These are phyloP conservation scores for Lamproptera curius DNA, from an alignment of 2,888 invertebrate species.

Conservation along the genomic window DNA sequence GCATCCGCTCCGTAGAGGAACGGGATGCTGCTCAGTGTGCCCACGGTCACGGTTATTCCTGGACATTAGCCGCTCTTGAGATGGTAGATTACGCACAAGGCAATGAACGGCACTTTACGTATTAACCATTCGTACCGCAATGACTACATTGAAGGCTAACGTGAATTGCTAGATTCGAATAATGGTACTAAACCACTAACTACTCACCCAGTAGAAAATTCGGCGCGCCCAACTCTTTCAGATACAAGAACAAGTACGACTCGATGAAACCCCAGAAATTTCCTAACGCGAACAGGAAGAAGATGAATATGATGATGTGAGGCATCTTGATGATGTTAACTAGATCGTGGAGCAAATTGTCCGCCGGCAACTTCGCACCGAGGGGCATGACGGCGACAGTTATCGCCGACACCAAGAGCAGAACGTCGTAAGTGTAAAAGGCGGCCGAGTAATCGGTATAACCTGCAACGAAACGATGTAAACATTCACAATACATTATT, in stretches of 20 bases:
- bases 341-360: constrained; percentile 86
- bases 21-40: constrained; percentile 89
- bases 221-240: constrained; percentile 90
- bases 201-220: constrained; percentile 86
- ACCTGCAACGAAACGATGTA: constrained; percentile 73
- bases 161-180: too few relatives aligned
- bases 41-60: constrained; percentile 91
- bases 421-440: constrained; percentile 88
- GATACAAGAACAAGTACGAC: constrained; percentile 90
- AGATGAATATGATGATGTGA: constrained; percentile 87
- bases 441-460: constrained; percentile 92
- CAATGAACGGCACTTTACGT: constrained; percentile 21
- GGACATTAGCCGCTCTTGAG: constrained; percentile 35
- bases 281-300: constrained; percentile 89
- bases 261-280: constrained; percentile 95
- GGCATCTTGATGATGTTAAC: constrained; percentile 87
- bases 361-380: constrained; percentile 86
- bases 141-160: background rate
- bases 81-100: constrained; percentile 21
- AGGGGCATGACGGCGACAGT: constrained; percentile 88
- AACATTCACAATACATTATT: constrained; percentile 51
- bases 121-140: background rate
- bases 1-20: constrained; percentile 91
- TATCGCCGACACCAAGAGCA: constrained; percentile 84
- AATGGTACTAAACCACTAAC: too few relatives aligned